phyloP scores from a whole-genome alignment of 2,797 vertebrate genomes.

The Mionectes olivaceus region DNA sequence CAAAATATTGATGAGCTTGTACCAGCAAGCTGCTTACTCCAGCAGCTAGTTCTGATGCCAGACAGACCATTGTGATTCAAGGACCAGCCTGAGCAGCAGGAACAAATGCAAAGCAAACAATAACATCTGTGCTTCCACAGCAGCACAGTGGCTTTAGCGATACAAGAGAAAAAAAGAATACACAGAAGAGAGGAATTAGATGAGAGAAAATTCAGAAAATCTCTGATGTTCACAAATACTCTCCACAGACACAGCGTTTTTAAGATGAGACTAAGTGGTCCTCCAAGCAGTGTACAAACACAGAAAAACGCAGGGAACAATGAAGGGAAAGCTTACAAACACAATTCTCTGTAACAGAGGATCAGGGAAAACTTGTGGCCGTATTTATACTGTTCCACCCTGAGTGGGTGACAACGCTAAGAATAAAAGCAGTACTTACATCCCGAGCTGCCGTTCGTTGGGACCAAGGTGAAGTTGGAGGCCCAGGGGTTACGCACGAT shows the following conservation, averaged over 20 bases:
- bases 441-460: conserved; percentile 93
- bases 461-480: conserved; percentile 93
- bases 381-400: not conserved
- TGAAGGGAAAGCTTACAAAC: not conserved
- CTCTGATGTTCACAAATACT: not conserved
- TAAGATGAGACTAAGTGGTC: not conserved
- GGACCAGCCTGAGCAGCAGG: conserved; percentile 27
- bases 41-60: conserved; percentile 57
- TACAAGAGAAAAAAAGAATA: not conserved
- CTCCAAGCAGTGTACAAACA: not conserved
- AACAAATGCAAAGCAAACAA: conserved; percentile 57
- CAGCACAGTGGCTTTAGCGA: conserved; percentile 16
- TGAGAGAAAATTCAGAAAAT: not conserved
- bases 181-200: not conserved
- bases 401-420: not conserved
- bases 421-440: conserved; percentile 78
- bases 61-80: conserved; percentile 45
- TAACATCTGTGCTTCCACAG: conserved; percentile 12
- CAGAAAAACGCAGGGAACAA: not conserved
- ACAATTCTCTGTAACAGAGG: not conserved
- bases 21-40: conserved; percentile 23
- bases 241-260: not conserved
- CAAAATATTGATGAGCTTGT: not conserved
- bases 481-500: conserved; percentile 92
- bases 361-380: not conserved